These are phyloP conservation scores for Ridgeia piscesae DNA, from an alignment of 1,140 invertebrate species.

Conservation along the genomic window DNA sequence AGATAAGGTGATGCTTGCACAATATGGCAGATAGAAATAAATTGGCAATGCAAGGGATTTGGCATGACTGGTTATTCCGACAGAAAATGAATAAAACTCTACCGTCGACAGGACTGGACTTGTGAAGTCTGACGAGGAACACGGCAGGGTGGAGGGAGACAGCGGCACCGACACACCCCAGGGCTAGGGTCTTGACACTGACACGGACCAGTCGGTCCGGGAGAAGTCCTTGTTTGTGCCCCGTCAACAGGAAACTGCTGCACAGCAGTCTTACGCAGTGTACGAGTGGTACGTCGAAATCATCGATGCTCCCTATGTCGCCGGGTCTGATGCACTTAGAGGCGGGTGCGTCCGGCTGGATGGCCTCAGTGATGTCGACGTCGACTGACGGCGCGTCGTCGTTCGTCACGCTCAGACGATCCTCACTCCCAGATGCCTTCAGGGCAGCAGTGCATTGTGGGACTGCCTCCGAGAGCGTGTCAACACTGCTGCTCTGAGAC, in stretches of 20 bases:
- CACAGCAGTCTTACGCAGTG: conserved; percentile 75
- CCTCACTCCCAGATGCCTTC: background rate
- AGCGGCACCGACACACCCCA: conserved; percentile 73
- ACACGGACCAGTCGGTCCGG: conserved; percentile 73
- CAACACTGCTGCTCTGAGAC: conserved; percentile 47
- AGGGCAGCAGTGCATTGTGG: background rate
- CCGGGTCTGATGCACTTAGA: conserved; percentile 24
- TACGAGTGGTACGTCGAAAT: conserved; percentile 69
- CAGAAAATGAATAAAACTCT: background rate
- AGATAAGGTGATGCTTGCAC: too few species aligned
- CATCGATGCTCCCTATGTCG: conserved; percentile 68
- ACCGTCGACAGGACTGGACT: conserved; percentile 22
- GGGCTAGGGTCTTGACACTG: conserved; percentile 79
- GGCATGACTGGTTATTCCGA: background rate
- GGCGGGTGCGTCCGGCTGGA: conserved; percentile 19
- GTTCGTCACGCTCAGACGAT: background rate
- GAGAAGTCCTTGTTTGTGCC: conserved; percentile 64
- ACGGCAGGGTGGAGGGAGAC: conserved; percentile 69
- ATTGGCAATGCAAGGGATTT: too few species aligned
- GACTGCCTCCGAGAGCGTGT: conserved; percentile 40
- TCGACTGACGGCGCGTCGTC: background rate
- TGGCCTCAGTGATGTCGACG: background rate
- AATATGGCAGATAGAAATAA: too few species aligned
- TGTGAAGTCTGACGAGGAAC: conserved; percentile 25
- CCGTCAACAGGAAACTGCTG: conserved; percentile 75